These are phyloP conservation scores for Oophaga pumilio DNA, from an alignment of 2,113 vertebrate genomes.

Conservation along the genomic window DNA sequence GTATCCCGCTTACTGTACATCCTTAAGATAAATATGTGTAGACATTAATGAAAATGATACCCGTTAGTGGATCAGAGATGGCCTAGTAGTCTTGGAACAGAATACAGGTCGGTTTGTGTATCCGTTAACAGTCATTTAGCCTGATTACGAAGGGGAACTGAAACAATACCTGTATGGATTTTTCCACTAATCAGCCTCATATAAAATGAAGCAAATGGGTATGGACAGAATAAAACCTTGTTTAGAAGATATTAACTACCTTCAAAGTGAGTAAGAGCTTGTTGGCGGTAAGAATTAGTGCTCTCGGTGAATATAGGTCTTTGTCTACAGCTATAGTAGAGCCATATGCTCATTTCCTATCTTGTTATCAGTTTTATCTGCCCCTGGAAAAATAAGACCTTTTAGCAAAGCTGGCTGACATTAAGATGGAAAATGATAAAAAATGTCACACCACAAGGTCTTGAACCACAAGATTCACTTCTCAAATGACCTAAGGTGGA, in stretches of 20 bases:
- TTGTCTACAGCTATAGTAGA: background rate
- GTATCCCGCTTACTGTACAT: slow-evolving; percentile 54
- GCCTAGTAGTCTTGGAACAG: background rate
- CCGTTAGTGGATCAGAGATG: slow-evolving; percentile 12
- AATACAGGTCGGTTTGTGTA: background rate
- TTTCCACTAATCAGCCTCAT: background rate
- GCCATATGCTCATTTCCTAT: background rate
- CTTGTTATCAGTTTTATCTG: background rate
- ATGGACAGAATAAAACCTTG: background rate
- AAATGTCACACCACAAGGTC: background rate
- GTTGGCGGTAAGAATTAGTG: background rate
- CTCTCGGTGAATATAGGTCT: background rate
- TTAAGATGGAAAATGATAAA: slow-evolving; percentile 1
- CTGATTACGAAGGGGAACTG: background rate
- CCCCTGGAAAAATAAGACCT: slow-evolving; percentile 12
- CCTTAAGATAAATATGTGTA: slow-evolving; percentile 44
- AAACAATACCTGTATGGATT: slow-evolving; percentile 4
- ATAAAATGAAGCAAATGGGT: background rate
- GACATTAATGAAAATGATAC: slow-evolving; percentile 48
- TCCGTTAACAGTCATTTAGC: background rate
- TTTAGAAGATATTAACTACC: background rate
- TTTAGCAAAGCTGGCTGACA: background rate
- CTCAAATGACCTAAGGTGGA: background rate
- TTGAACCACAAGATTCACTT: background rate
- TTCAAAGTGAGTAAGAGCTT: background rate